Evolutionary conservation across 2,113 vertebrate species (phyloP).

Genomic region (Vombatus ursinus): DNA sequence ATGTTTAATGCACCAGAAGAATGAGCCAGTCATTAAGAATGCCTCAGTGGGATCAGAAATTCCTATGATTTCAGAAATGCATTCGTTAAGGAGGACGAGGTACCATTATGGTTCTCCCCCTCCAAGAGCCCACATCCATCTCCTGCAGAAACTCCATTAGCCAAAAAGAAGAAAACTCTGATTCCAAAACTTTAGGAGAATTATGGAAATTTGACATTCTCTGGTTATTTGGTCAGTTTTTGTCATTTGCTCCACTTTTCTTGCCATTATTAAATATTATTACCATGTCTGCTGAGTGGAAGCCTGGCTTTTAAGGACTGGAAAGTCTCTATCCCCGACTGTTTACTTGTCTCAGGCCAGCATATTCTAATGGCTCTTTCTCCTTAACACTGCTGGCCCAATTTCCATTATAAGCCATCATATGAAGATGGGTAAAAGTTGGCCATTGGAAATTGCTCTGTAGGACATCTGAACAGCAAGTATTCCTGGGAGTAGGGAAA

Average conservation of each 20-base stretch:
- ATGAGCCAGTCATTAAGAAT: conserved; percentile 22
- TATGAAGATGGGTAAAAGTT: conserved; percentile 71
- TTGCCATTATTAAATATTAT: conserved; percentile 72
- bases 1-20: not conserved
- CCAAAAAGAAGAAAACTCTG: conserved; percentile 25
- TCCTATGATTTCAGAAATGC: conserved; percentile 6
- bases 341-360: conserved; percentile 64
- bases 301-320: conserved; percentile 69
- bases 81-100: conserved; percentile 13
- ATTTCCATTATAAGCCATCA: conserved; percentile 74
- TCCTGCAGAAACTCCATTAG: conserved; percentile 7
- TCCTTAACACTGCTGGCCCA: conserved; percentile 54
- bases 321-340: conserved; percentile 62
- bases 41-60: not conserved
- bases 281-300: conserved; percentile 56
- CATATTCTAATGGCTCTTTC: conserved; percentile 72
- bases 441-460: conserved; percentile 72
- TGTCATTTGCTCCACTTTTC: conserved; percentile 51
- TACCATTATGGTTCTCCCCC: conserved; percentile 2
- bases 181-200: conserved; percentile 25
- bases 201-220: conserved; percentile 40
- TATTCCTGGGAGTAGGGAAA: conserved; percentile 52
- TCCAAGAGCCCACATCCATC: not conserved
- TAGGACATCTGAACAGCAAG: conserved; percentile 67
- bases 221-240: conserved; percentile 57